phyloP scores from a whole-genome alignment of 2,888 invertebrate genomes.

The Ariolimax columbianus region DNA sequence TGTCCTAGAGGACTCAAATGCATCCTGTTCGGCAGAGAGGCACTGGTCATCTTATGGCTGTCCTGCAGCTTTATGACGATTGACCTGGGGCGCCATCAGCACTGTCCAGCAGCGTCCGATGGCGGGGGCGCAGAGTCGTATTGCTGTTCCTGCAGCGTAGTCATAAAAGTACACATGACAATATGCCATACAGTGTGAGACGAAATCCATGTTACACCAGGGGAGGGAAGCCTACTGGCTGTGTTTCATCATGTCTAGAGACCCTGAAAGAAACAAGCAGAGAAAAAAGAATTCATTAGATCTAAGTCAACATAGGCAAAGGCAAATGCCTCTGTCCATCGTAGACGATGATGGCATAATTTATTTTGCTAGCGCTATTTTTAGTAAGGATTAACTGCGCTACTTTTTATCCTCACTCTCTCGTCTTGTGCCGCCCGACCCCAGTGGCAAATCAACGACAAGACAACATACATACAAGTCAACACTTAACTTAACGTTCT shows the following conservation, averaged over 20 bases:
- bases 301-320: neutral
- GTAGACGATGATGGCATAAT: too few relatives aligned
- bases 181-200: slow-evolving; percentile 71
- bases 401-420: too few relatives aligned
- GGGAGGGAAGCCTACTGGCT: slow-evolving; percentile 68
- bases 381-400: too few relatives aligned
- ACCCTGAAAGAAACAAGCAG: slow-evolving; percentile 13
- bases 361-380: too few relatives aligned
- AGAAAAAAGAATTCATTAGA: neutral
- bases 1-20: neutral
- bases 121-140: neutral
- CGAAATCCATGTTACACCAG: slow-evolving; percentile 63
- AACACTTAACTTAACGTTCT: too few relatives aligned
- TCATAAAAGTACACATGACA: slow-evolving; percentile 61
- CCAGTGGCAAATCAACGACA: too few relatives aligned
- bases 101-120: slow-evolving; percentile 33
- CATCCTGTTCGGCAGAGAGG: slow-evolving; percentile 33
- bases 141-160: slow-evolving; percentile 28
- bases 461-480: too few relatives aligned
- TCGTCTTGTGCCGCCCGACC: too few relatives aligned
- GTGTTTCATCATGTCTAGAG: slow-evolving; percentile 58
- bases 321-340: too few relatives aligned
- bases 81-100: slow-evolving; percentile 12
- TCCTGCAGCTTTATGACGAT: slow-evolving; percentile 40
- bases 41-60: slow-evolving; percentile 3